Conservation (phyloP, 2,888 invertebrate genomes). For the Galeopsomyia nigrocyanea region DNA sequence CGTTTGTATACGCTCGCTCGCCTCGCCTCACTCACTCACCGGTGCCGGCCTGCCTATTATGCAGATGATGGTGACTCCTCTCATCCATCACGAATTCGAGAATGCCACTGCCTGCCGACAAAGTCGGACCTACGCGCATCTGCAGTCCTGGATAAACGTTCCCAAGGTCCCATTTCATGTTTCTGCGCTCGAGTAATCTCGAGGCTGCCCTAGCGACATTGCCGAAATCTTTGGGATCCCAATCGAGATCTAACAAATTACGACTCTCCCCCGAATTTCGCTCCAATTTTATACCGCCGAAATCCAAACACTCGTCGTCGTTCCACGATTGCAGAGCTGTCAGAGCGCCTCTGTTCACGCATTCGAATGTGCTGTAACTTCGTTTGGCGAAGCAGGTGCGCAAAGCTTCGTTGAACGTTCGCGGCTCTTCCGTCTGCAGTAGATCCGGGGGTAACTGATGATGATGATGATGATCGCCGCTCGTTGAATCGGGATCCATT, state of each 20-base stretch:
- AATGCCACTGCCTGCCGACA: constrained; percentile 75
- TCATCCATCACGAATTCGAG: constrained; percentile 82
- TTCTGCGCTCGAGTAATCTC: constrained; percentile 76
- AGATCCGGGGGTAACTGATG: constrained; percentile 34
- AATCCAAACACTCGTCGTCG: constrained; percentile 76
- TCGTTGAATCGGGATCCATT: constrained; percentile 56
- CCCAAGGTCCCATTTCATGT: constrained; percentile 82
- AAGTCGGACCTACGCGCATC: constrained; percentile 81
- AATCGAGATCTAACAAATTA: constrained; percentile 77
- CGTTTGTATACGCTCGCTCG: no score
- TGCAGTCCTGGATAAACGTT: constrained; percentile 81
- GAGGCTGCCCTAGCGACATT: constrained; percentile 68
- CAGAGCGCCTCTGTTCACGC: constrained; percentile 80
- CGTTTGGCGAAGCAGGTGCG: constrained; percentile 56
- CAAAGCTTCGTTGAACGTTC: constrained; percentile 58
- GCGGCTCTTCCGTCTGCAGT: constrained; percentile 51
- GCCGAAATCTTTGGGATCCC: constrained; percentile 82
- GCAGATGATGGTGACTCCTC: constrained; percentile 63
- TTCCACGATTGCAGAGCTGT: constrained; percentile 77
- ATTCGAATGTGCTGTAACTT: constrained; percentile 68
- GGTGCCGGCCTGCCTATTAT: constrained; percentile 75
- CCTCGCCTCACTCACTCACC: constrained; percentile 69
- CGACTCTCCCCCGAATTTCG: constrained; percentile 77
- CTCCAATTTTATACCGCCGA: constrained; percentile 76
- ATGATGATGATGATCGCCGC: neutral